phyloP scores from a whole-genome alignment of 2,797 vertebrate genomes.

The Falco novaeseelandiae region DNA sequence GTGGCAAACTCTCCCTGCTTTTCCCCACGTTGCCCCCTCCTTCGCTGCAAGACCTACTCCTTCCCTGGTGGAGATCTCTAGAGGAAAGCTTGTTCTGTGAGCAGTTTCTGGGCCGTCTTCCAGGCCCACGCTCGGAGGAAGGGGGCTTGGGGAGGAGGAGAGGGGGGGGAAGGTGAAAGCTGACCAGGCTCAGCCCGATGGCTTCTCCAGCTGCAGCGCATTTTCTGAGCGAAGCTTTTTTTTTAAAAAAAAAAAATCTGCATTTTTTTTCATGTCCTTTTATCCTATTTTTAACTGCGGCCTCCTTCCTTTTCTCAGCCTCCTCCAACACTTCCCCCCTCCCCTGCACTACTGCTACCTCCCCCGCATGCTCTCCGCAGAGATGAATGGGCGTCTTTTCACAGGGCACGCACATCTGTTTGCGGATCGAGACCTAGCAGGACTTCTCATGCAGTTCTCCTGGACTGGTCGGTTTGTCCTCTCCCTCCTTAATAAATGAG shows the following conservation, averaged over 20 bases:
- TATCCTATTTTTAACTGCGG: slow-evolving; percentile 82
- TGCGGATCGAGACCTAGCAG: slow-evolving; percentile 8
- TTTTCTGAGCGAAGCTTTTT: slow-evolving; percentile 68
- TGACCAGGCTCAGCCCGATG: slow-evolving; percentile 76
- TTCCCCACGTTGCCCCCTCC: not conserved
- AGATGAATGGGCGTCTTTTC: slow-evolving; percentile 77
- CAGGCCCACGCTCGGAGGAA: slow-evolving; percentile 57
- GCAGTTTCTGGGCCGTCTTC: slow-evolving; percentile 63
- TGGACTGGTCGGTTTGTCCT: not conserved
- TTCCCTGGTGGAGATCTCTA: not conserved
- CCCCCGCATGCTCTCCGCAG: slow-evolving; percentile 56
- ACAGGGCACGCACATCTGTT: slow-evolving; percentile 70
- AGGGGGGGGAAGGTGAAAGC: slow-evolving; percentile 62
- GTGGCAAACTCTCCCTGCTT: not conserved
- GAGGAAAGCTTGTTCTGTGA: slow-evolving; percentile 51
- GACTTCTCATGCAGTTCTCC: not conserved
- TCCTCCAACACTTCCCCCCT: slow-evolving; percentile 72
- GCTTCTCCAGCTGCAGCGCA: slow-evolving; percentile 87
- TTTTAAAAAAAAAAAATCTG: slow-evolving; percentile 21
- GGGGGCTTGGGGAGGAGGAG: slow-evolving; percentile 8
- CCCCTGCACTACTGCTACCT: slow-evolving; percentile 45
- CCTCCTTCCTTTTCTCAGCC: slow-evolving; percentile 77
- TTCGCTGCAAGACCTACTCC: not conserved
- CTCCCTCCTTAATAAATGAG: not conserved
- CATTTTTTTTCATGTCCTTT: slow-evolving; percentile 75